Evolutionary conservation across 2,797 vertebrate genomes (phyloP).

Genomic region (Lagodon rhomboides): DNA sequence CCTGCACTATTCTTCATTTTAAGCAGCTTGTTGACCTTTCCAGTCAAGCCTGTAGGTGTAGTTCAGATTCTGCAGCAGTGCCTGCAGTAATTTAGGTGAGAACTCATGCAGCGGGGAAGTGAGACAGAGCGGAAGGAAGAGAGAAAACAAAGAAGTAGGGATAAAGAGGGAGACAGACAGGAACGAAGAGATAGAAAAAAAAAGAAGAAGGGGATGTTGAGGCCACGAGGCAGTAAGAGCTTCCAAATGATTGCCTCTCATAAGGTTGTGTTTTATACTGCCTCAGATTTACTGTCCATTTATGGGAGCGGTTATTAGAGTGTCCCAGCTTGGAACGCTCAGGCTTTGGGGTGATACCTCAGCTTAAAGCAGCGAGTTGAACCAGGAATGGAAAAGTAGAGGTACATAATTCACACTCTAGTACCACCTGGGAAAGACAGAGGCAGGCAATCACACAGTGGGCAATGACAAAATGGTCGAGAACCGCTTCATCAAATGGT

Average conservation of each 20-base stretch:
- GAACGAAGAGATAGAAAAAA: slow-evolving; percentile 19
- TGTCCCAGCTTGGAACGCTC: slow-evolving; percentile 44
- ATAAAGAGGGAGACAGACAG: slow-evolving; percentile 43
- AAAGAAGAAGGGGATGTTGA: slow-evolving; percentile 17
- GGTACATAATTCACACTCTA: slow-evolving; percentile 68
- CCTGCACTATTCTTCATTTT: slow-evolving; percentile 85
- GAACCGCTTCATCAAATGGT: slow-evolving; percentile 68
- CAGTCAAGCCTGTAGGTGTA: slow-evolving; percentile 84
- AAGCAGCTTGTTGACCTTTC: slow-evolving; percentile 87
- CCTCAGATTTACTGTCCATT: slow-evolving; percentile 72
- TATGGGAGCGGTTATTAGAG: slow-evolving; percentile 67
- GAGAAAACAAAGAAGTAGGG: slow-evolving; percentile 45
- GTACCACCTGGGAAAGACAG: slow-evolving; percentile 59
- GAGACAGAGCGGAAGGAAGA: slow-evolving; percentile 34
- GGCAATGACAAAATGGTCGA: slow-evolving; percentile 64
- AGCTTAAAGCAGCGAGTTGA: slow-evolving; percentile 55
- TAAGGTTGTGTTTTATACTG: slow-evolving; percentile 73
- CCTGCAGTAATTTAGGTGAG: slow-evolving; percentile 81
- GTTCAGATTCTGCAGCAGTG: slow-evolving; percentile 77
- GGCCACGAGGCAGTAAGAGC: slow-evolving; percentile 35
- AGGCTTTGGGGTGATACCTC: slow-evolving; percentile 63
- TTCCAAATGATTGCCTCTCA: slow-evolving; percentile 76
- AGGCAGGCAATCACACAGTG: slow-evolving; percentile 70
- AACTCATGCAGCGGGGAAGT: slow-evolving; percentile 64
- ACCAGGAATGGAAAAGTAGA: slow-evolving; percentile 49